Evolutionary conservation across 2,888 invertebrate species (phyloP).

Genomic region (Galeruca laticollis): DNA sequence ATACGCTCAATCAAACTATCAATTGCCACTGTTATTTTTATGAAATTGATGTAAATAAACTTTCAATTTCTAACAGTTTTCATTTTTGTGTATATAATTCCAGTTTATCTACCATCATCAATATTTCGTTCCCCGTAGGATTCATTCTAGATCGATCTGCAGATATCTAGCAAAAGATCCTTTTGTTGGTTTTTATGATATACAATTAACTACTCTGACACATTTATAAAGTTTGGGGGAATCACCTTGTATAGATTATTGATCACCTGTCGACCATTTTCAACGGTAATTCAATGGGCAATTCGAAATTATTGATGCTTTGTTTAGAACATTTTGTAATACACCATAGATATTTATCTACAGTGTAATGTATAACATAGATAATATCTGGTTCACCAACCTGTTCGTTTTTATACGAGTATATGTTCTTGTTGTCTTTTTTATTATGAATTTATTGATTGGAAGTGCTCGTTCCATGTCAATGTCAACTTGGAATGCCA

Average conservation of each 20-base stretch:
- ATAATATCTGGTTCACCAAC: slow-evolving; percentile 8
- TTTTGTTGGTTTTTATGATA: no score
- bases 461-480: background rate
- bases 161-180: no score
- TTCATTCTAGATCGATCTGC: no score
- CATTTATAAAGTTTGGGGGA: background rate
- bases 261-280: slow-evolving; percentile 23
- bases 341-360: slow-evolving; percentile 23
- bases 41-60: no score
- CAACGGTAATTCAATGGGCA: slow-evolving; percentile 18
- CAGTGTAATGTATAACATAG: slow-evolving; percentile 22
- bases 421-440: background rate
- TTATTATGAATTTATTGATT: slow-evolving; percentile 13
- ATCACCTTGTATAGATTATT: slow-evolving; percentile 9
- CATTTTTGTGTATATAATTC: no score
- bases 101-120: no score
- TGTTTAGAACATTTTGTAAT: slow-evolving; percentile 28
- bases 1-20: no score
- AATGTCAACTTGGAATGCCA: slow-evolving; percentile 9
- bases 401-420: slow-evolving; percentile 3
- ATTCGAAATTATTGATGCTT: slow-evolving; percentile 25
- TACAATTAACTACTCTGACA: no score
- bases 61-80: no score
- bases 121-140: no score
- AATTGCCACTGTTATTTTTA: no score